Evolutionary conservation across 2,113 vertebrate genomes (phyloP).

Genomic region (Lamprologus tigripictilis): DNA sequence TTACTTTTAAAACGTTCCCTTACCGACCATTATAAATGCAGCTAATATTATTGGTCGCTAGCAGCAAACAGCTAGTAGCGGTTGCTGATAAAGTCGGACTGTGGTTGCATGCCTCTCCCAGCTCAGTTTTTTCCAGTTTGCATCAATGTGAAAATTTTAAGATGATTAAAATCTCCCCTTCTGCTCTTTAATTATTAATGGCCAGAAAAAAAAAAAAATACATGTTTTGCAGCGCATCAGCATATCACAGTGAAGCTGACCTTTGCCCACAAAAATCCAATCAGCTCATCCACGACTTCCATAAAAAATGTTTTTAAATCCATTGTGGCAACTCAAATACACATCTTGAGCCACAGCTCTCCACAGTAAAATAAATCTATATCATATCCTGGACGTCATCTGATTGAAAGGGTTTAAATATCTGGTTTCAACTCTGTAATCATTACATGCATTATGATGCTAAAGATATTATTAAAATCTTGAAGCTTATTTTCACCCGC

Average conservation of each 20-base stretch:
- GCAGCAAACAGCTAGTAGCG: not conserved
- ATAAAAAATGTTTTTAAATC: accelerated
- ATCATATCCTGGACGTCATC: accelerated
- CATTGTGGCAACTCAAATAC: too few relatives aligned
- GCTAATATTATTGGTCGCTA: not conserved
- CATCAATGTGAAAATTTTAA: not conserved
- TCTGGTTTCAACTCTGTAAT: not conserved
- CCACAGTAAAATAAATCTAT: not conserved
- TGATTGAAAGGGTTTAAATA: not conserved
- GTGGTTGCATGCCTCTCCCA: not conserved
- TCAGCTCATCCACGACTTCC: accelerated
- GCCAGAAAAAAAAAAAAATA: not conserved
- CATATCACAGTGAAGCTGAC: not conserved
- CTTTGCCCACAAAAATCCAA: not conserved
- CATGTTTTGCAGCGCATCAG: accelerated
- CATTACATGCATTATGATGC: not conserved
- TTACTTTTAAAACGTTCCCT: not conserved
- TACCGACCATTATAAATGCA: not conserved
- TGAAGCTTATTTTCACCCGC: not conserved
- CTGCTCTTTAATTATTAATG: not conserved
- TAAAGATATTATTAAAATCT: not conserved
- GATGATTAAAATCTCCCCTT: not conserved
- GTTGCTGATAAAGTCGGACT: not conserved
- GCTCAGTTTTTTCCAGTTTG: not conserved
- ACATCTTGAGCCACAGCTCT: not conserved